Evolutionary conservation across 2,797 vertebrate species (phyloP).

Genomic region (Muscicapa striata): DNA sequence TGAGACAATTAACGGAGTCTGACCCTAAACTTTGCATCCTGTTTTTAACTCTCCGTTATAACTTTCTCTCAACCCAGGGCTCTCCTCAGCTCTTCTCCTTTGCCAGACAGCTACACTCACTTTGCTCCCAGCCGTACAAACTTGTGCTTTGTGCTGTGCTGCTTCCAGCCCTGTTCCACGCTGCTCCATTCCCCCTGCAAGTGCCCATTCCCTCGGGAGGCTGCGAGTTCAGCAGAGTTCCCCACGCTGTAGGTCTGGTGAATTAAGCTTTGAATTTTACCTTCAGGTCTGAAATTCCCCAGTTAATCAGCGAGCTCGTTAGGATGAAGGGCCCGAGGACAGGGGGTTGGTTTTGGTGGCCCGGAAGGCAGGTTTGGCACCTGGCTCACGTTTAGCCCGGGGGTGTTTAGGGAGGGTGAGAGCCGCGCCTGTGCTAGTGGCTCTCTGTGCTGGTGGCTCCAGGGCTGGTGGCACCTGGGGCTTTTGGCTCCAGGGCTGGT

Average conservation of each 20-base stretch:
- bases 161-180: background rate
- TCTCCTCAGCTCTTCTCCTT: background rate
- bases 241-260: background rate
- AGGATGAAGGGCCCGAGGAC: background rate
- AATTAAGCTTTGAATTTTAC: background rate
- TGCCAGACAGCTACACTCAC: background rate
- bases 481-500: no score
- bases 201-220: background rate
- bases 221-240: background rate
- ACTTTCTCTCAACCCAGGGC: background rate
- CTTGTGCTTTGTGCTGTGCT: background rate
- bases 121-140: background rate
- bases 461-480: no score
- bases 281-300: background rate
- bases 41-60: background rate
- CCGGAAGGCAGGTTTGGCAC: background rate
- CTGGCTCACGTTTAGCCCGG: accelerated
- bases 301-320: background rate
- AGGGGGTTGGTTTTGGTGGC: background rate
- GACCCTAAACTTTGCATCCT: background rate
- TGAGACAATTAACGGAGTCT: background rate
- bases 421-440: accelerated
- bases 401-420: background rate
- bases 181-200: background rate
- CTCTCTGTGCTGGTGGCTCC: no score